Conservation (phyloP, 2,888 invertebrate genomes). For the Melinaea menophilus region DNA sequence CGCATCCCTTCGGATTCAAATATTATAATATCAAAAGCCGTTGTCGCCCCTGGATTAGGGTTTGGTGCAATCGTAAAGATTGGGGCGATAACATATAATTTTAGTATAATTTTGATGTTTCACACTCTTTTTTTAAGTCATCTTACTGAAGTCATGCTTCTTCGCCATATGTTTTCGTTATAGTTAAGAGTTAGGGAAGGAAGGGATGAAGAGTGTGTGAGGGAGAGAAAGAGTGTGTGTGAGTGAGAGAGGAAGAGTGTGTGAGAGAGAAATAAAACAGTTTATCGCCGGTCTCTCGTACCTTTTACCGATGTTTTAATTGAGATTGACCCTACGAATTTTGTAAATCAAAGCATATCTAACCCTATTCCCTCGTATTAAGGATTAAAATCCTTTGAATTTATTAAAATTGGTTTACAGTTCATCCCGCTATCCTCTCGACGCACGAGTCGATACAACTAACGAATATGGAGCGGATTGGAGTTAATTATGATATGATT, state of each 20-base stretch:
- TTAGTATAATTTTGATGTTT: not conserved
- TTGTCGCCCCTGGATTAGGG: constrained; percentile 45
- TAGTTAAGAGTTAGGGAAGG: no score
- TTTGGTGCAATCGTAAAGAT: constrained; percentile 34
- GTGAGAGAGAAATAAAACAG: no score
- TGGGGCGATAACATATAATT: not conserved
- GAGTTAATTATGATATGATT: constrained; percentile 47
- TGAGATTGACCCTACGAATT: constrained; percentile 36
- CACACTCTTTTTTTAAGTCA: constrained; percentile 3
- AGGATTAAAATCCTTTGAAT: constrained; percentile 38
- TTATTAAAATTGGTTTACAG: constrained; percentile 46
- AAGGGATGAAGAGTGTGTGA: no score
- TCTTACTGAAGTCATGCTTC: no score
- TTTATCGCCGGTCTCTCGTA: constrained; percentile 18
- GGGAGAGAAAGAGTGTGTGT: no score
- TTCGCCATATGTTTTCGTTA: no score
- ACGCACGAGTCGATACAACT: constrained; percentile 53
- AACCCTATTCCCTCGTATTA: constrained; percentile 35
- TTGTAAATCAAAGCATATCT: constrained; percentile 31
- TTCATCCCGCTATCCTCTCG: constrained; percentile 51
- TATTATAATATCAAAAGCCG: constrained; percentile 49
- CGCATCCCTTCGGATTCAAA: constrained; percentile 36
- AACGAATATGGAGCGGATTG: constrained; percentile 48
- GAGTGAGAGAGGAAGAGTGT: no score
- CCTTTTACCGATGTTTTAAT: constrained; percentile 36